Percentiles rank a stretch among this genome's conserved stretches.
Conservation (phyloP, 1,140 invertebrate genomes). For the Atta cephalotes region DNA sequence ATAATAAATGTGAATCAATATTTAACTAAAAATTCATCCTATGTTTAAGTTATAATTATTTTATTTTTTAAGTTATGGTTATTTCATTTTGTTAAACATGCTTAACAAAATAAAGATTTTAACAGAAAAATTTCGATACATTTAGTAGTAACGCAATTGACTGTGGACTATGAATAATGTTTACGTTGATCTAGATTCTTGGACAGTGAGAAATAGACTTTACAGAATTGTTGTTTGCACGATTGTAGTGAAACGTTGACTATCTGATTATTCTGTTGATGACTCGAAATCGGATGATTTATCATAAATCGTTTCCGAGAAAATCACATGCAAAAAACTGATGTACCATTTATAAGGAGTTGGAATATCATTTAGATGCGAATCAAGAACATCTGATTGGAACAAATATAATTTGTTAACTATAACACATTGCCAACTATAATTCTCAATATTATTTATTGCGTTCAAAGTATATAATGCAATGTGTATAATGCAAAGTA, state of each 20-base stretch:
- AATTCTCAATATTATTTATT: slow-evolving; percentile 22
- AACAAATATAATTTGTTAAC: slow-evolving; percentile 23
- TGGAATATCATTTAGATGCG: slow-evolving; percentile 6
- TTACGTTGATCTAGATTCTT: slow-evolving; percentile 46
- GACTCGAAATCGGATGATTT: slow-evolving; percentile 31
- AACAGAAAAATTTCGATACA: slow-evolving; percentile 5
- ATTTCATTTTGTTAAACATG: background rate
- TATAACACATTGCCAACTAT: slow-evolving; percentile 15
- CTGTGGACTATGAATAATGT: slow-evolving; percentile 6
- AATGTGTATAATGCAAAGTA: background rate
- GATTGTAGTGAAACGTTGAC: slow-evolving; percentile 35
- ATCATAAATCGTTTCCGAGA: slow-evolving; percentile 51
- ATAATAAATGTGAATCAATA: background rate
- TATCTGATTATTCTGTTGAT: slow-evolving; percentile 46
- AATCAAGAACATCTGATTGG: slow-evolving; percentile 1
- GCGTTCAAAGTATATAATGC: background rate
- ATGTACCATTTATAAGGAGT: background rate
- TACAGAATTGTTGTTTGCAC: slow-evolving; percentile 29
- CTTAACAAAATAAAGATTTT: background rate
- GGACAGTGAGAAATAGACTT: slow-evolving; percentile 49
- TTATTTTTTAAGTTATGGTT: background rate
- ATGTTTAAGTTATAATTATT: background rate
- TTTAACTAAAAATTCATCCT: background rate
- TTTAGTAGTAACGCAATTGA: background rate
- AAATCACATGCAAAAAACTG: slow-evolving; percentile 21